A percentile compares a stretch with the other conserved stretches of the same genome.
Evolutionary conservation across 2,113 vertebrate genomes (phyloP).

Genomic region (Chascanopsetta lugubris): DNA sequence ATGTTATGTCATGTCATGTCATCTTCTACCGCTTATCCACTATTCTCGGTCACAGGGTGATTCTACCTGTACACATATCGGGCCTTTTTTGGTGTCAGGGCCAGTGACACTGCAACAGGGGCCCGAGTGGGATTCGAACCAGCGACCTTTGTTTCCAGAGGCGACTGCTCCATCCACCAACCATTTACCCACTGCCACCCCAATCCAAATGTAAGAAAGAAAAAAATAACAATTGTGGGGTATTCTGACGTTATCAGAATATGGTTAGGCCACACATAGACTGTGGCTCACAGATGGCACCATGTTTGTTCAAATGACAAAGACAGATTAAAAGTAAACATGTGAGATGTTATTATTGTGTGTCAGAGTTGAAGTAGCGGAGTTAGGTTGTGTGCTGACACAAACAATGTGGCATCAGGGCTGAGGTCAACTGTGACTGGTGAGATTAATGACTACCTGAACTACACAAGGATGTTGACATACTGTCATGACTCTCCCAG

Average conservation of each 20-base stretch:
- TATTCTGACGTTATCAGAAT: neutral
- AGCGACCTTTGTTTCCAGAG: no score
- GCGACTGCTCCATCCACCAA: no score
- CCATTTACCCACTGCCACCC: no score
- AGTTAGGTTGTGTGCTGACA: neutral
- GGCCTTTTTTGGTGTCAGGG: no score
- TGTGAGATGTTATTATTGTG: neutral
- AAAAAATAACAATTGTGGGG: no score
- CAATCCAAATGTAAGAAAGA: no score
- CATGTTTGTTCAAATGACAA: neutral
- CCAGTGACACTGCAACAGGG: no score
- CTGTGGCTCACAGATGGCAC: neutral
- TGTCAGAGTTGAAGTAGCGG: neutral
- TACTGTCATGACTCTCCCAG: neutral
- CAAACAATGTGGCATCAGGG: slow-evolving; percentile 12
- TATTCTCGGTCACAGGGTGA: no score
- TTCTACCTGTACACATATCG: no score
- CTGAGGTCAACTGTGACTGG: neutral
- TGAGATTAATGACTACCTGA: slow-evolving; percentile 22
- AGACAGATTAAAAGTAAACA: neutral
- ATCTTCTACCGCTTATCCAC: no score
- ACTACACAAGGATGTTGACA: neutral
- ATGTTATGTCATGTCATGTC: no score
- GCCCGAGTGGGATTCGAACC: no score
- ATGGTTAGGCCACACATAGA: neutral